phyloP scores from a whole-genome alignment of 2,113 vertebrate genomes.

The Ciconia boyciana region DNA sequence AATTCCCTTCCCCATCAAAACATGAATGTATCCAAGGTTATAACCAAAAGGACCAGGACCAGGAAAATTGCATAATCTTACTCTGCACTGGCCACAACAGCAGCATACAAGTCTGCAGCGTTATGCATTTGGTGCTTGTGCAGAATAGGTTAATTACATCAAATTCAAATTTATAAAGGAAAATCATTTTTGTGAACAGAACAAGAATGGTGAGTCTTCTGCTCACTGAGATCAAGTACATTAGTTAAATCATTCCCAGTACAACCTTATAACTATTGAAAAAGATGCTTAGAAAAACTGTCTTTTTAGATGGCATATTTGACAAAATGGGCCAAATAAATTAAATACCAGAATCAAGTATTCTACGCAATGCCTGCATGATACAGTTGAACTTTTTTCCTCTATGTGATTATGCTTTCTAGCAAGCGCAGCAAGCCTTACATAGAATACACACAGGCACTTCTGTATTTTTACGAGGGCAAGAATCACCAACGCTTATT shows the following conservation, averaged over 20 bases:
- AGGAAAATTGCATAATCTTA: fast-evolving
- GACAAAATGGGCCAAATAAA: neutral
- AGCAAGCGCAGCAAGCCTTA: neutral
- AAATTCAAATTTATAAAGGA: neutral
- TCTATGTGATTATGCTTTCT: neutral
- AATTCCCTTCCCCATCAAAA: neutral
- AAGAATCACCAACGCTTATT: neutral
- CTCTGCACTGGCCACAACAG: too few relatives aligned
- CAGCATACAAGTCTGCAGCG: neutral
- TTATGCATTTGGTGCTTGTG: neutral
- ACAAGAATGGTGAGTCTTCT: fast-evolving
- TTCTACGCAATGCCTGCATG: neutral
- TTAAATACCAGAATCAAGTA: too few relatives aligned
- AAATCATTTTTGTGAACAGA: neutral
- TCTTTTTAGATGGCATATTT: neutral
- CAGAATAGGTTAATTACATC: neutral
- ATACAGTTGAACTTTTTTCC: fast-evolving
- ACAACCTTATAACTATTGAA: neutral
- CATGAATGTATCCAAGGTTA: neutral
- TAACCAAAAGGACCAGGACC: neutral
- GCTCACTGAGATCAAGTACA: neutral
- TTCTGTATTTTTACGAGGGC: neutral
- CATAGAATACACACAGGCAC: neutral
- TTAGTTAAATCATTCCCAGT: neutral
- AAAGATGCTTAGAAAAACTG: neutral